These are phyloP conservation scores for Marasmarcha lunaedactyla DNA, from an alignment of 2,888 invertebrate genomes.

Conservation along the genomic window DNA sequence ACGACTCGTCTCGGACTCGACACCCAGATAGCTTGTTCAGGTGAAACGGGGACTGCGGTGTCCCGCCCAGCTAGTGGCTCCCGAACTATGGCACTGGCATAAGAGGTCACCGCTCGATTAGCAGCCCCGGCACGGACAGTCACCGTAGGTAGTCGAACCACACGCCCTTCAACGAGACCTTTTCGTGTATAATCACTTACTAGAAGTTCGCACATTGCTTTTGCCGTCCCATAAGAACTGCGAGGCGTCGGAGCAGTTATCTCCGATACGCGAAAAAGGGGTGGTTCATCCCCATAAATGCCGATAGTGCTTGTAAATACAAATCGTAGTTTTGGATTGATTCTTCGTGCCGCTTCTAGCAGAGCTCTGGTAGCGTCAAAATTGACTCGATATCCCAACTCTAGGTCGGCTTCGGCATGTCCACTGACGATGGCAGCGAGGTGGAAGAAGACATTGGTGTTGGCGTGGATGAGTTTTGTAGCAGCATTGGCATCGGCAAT, in stretches of 20 bases:
- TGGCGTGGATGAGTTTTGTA: conserved; percentile 23
- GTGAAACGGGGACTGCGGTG: neutral
- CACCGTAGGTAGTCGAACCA: conserved; percentile 46
- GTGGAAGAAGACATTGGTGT: conserved; percentile 36
- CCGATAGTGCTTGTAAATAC: conserved; percentile 43
- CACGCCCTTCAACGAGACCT: conserved; percentile 39
- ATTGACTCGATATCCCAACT: conserved; percentile 44
- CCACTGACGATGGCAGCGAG: conserved; percentile 55
- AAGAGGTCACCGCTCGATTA: conserved; percentile 53
- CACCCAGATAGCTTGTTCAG: neutral
- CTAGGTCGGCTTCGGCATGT: conserved; percentile 45
- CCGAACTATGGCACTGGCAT: conserved; percentile 48
- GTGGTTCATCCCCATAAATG: conserved; percentile 41
- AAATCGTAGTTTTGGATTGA: conserved; percentile 27
- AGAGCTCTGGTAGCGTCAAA: conserved; percentile 45
- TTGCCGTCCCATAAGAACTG: conserved; percentile 48
- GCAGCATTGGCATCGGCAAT: conserved; percentile 25
- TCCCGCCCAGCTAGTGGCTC: conserved; percentile 17
- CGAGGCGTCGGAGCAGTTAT: conserved; percentile 37
- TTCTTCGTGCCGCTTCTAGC: conserved; percentile 33
- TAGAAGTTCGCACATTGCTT: conserved; percentile 48
- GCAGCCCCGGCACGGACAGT: conserved; percentile 44
- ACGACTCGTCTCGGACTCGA: conserved; percentile 20
- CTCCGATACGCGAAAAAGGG: conserved; percentile 33
- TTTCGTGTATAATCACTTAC: conserved; percentile 48